Base-by-base conservation (phyloP, 2,113 vertebrate genomes). In the Aix galericulata region DNA sequence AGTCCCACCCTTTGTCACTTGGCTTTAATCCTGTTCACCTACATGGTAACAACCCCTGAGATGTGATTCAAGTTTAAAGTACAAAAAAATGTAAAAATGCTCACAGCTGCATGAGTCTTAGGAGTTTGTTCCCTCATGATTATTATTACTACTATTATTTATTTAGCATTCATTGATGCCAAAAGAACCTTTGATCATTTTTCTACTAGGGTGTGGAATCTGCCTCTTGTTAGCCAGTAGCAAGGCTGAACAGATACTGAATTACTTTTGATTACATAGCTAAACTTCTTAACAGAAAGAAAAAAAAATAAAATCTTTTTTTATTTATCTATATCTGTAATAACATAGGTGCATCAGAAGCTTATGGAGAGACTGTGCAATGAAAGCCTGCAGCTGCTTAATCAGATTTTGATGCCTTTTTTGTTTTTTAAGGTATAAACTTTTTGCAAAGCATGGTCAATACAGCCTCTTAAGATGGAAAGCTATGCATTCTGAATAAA, bases 141-240 rank as follows among this genome's bases (percentile, higher is more conserved):
- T 94, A 95, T 48, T 48, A 48, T 48, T 48, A 48, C 46, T 48
- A 21, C 46, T 48, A 22, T 22, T 48, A 48, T 48, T 48, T 48
- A 48, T 48, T 48, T 71, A 67, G 72, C 75, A 83, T 89, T 93
- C 91, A 81, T 93, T 89, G 89, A 93, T 88, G 82, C 46, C 93
- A 74, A 77, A 86, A 76, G 59, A 82, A 75, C 55, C 91, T 97
- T 96, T 95, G 96, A 95, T 97, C 94, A 88, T 82, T 95, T 81
- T 91, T 95, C 79, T 87, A 83, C 25, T 55, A 63, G 78, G 89
- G 94, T 1, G 60, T 95, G 94, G 87, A 95, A 91, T 96, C 89
- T 89, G 78, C 84, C 91, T 91, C 78, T 94, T 82, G 75, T 96
- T 83, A 86, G 91, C 72, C 36, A 63, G 78, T 31, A 80, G 91